These are phyloP conservation scores for Elaphurus davidianus DNA, from an alignment of 2,113 vertebrate species.

Conservation along the genomic window DNA sequence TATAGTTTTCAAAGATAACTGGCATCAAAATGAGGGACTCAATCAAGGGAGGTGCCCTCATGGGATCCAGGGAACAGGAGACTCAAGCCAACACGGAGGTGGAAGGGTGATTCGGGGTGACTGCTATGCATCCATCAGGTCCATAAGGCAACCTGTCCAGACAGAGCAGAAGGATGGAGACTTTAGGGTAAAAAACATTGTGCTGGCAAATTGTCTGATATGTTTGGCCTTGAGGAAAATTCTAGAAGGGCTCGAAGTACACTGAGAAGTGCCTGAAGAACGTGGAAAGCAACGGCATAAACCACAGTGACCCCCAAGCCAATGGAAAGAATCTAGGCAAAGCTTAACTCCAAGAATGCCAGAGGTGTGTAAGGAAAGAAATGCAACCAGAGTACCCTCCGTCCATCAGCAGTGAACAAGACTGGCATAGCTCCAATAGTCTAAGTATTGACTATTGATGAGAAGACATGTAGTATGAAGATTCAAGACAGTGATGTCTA, in stretches of 20 bases:
- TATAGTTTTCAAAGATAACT: background rate
- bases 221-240: background rate
- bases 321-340: background rate
- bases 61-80: background rate
- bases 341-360: background rate
- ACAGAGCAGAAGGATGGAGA: background rate
- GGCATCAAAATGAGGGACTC: background rate
- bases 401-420: background rate
- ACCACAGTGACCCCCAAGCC: background rate
- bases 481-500: background rate
- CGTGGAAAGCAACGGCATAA: background rate
- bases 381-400: background rate
- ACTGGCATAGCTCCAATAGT: fast-evolving
- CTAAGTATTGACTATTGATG: background rate
- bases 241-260: background rate
- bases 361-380: background rate
- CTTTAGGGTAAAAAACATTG: fast-evolving
- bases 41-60: background rate
- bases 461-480: background rate
- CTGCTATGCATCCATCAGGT: background rate
- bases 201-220: background rate
- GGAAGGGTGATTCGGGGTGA: background rate
- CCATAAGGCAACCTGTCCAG: background rate
- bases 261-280: background rate
- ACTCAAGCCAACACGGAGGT: background rate